Evolutionary conservation across 2,888 invertebrate species (phyloP), one percentile per base, ranked within the genome.

Genomic region (Drosophila histrio): DNA sequence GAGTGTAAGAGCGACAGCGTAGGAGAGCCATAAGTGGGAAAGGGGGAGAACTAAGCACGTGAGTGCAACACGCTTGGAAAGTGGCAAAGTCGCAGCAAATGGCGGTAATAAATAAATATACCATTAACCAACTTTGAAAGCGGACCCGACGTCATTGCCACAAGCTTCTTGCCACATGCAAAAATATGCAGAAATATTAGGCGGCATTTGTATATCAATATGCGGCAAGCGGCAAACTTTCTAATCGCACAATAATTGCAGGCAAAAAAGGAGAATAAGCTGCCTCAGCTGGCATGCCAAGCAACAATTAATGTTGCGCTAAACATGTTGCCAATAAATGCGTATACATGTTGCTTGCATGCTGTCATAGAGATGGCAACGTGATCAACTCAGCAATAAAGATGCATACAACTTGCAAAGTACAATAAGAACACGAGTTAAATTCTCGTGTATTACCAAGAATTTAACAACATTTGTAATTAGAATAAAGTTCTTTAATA

Each of bases 231-330:
- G 63, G 49, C 44, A 80, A 79, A 88, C 89, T 89, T 89, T 89
- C 90, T 90, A 89, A 89, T 89, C 88, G 88, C 86, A 73, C 69
- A 74, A 79, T 87, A 89, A 89, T 88, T 88, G 86, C 80, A 52
- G 71, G 36, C 52, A 57, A 43, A 58, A 57, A 61, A 57, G 67
- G 58, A 65, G 64, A 79, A 71, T 65, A 74, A 67, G 72, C 9
- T 57, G 66, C 53, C 19, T 47, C 59, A 13, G 60, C 52, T 49
- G 57, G 36, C 41, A 66, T 57, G 66, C 26, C 32, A 58, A 36
- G 76, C 77, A 73, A 76, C 81, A 77, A 77, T 68, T 75, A 72
- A 61, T 77, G 77, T 59, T 63, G 50, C 60, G 2, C 17, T 44
- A 44, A 9, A n/a, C 60, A 71, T 71, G 72, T 66, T 66, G 66